These are phyloP conservation scores for Drosophila saltans DNA, from an alignment of 1,140 invertebrate species.

Conservation along the genomic window DNA sequence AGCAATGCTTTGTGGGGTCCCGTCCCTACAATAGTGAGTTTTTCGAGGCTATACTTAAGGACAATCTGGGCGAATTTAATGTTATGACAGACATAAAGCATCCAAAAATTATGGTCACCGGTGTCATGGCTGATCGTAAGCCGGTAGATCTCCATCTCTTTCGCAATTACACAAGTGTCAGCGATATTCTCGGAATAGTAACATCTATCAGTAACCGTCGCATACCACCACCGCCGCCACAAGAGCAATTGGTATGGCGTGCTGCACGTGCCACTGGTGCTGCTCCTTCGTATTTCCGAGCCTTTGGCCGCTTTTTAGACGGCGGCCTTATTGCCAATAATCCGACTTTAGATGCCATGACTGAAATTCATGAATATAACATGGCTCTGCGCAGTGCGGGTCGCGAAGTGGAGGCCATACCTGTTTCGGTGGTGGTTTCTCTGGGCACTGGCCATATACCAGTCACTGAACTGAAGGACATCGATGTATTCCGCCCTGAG, in stretches of 20 bases:
- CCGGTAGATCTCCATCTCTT: conserved; percentile 97
- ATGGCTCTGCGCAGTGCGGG: conserved; percentile 88
- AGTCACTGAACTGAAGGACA: conserved; percentile 88
- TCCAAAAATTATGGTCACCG: conserved; percentile 96
- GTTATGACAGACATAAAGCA: conserved; percentile 93
- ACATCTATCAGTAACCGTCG: conserved; percentile 82
- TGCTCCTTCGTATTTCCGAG: conserved; percentile 96
- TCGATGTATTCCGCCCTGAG: conserved; percentile 94
- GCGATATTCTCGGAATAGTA: conserved; percentile 85
- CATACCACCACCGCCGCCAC: conserved; percentile 84
- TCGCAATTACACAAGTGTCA: conserved; percentile 93
- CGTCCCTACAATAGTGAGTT: conserved; percentile 94
- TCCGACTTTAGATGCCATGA: conserved; percentile 96
- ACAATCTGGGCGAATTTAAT: conserved; percentile 91
- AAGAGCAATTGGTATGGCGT: conserved; percentile 93
- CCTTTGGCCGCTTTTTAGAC: conserved; percentile 93
- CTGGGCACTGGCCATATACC: conserved; percentile 91
- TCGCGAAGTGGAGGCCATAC: conserved; percentile 85
- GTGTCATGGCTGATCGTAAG: conserved; percentile 94
- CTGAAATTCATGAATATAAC: conserved; percentile 96
- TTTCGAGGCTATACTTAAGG: conserved; percentile 94
- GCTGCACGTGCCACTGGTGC: conserved; percentile 95
- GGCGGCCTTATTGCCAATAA: conserved; percentile 98
- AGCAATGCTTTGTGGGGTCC: conserved; percentile 93
- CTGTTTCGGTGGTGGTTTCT: conserved; percentile 86